Evolutionary conservation across 2,888 invertebrate species (phyloP), one percentile per base, ranked within the genome.

Genomic region (Apamea sordens): DNA sequence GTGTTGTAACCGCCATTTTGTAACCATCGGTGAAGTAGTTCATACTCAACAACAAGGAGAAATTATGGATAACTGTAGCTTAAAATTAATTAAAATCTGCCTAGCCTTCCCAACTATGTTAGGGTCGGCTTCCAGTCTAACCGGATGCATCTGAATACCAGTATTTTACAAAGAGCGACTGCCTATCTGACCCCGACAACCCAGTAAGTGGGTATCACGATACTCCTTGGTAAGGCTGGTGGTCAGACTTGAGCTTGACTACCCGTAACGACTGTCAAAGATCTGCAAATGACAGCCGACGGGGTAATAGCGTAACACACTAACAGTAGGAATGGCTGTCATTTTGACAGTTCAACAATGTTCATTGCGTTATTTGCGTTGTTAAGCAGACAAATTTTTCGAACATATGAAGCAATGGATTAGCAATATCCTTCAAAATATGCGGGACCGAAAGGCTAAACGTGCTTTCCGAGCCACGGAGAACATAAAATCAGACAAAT

Each of bases 21-120:
- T 28, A 81, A 24, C n/a, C 53, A 80, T 41, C 69, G 44, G 72
- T 53, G 32, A 80, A 80, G n/a, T 50, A 28, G 18, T 24, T 28
- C 41, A 50, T n/a, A 11, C n/a, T 50, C 15, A 61, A 11, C 18
- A 32, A 28, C 6, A 72, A 8, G n/a, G 4, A 71, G 13, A 11
- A 53, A 72, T 44, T 44, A 72, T 8, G 11, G 5, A 36, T 44
- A 36, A 15, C 28, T 63, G 21, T 53, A 11, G 7, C 24, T 61
- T 44, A 47, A 53, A 53, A 64, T 64, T 8, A 28, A 44, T 10
- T 10, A 24, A 53, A 24, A 32, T 50, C 69, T 32, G 28, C 21
- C 18, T 68, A 68, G 68, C n/a, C 5, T 50, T 47, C 8, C 13
- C 47, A 47, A 24, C 7, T 21, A n/a, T 2, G 0, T 21, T 32